phyloP scores from a whole-genome alignment of 2,888 invertebrate species.

The Limenitis camilla region DNA sequence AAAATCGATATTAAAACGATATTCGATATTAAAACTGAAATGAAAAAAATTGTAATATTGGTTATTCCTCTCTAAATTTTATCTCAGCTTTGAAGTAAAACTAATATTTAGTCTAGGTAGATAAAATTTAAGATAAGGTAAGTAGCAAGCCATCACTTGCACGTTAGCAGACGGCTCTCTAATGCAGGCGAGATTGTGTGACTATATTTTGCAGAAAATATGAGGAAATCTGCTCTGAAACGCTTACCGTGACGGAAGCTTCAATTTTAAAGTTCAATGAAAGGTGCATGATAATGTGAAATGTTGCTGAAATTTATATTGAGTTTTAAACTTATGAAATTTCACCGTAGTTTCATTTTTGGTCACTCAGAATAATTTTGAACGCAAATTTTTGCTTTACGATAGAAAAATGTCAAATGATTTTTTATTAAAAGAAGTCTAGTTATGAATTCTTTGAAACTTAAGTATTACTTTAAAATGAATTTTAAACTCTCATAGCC shows the following conservation, averaged over 20 bases:
- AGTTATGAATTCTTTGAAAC: no score
- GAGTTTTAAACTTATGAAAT: conserved; percentile 5
- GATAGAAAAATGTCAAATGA: no score
- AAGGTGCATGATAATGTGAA: conserved; percentile 15
- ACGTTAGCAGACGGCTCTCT: conserved; percentile 7
- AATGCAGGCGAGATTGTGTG: conserved; percentile 18
- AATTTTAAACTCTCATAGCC: no score
- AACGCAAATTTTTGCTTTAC: no score
- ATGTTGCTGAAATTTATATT: conserved; percentile 13
- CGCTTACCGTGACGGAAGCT: conserved; percentile 17
- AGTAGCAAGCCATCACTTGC: conserved; percentile 4
- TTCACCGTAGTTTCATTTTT: conserved; percentile 2
- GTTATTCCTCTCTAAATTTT: no score
- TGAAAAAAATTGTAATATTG: no score
- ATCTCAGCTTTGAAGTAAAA: no score
- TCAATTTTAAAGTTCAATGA: conserved; percentile 23
- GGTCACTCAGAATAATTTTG: no score
- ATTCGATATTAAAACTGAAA: no score
- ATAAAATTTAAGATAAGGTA: neutral
- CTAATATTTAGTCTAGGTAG: neutral
- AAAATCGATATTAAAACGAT: no score
- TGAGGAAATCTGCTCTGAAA: conserved; percentile 12
- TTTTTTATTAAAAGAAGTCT: no score
- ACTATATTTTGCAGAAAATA: conserved; percentile 17
- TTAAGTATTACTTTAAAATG: no score